phyloP scores from a whole-genome alignment of 1,140 invertebrate species.

The Neodiprion pinetum region DNA sequence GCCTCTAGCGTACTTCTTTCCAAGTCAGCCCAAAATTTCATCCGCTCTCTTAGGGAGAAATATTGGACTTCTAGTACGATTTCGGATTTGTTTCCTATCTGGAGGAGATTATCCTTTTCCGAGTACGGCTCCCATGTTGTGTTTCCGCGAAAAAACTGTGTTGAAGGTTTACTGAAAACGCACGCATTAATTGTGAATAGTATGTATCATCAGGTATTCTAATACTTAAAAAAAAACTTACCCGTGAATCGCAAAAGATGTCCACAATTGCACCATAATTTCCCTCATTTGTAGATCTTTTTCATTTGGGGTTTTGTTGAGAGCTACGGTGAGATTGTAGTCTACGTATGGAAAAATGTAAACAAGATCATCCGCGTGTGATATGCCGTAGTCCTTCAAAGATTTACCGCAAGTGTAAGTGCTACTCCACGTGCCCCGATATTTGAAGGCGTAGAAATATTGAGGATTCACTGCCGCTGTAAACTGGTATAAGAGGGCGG shows the following conservation, averaged over 20 bases:
- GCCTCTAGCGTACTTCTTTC: too few relatives aligned
- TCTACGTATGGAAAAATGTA: background rate
- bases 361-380: background rate
- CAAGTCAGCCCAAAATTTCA: background rate
- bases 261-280: background rate
- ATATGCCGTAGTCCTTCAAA: background rate
- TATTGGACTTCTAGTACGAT: background rate
- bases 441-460: background rate
- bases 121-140: background rate
- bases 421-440: background rate
- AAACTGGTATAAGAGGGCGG: background rate
- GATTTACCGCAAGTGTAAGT: background rate
- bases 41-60: background rate
- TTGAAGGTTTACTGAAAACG: background rate
- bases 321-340: background rate
- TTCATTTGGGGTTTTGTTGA: background rate
- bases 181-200: background rate
- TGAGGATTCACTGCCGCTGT: background rate
- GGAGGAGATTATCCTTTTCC: background rate
- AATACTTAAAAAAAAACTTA: background rate
- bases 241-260: background rate
- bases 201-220: background rate
- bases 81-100: background rate
- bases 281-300: background rate
- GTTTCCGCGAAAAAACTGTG: background rate